Evolutionary conservation across 2,797 vertebrate species (phyloP).

Genomic region (Danio tinwini): DNA sequence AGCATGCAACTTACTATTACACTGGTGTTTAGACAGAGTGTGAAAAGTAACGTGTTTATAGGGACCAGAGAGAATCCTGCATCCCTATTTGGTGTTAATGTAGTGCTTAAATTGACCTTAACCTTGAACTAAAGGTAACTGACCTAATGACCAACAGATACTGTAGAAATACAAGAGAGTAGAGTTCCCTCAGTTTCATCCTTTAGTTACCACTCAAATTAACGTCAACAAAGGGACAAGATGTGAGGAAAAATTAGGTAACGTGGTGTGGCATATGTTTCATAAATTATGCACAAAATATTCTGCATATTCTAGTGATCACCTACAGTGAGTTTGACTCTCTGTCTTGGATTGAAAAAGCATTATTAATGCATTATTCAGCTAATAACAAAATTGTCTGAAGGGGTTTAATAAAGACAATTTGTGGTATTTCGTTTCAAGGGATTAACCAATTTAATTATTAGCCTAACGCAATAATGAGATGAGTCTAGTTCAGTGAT

Average conservation of each 20-base stretch:
- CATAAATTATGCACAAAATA: conserved; percentile 55
- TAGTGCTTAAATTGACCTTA: conserved; percentile 34
- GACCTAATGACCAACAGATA: conserved; percentile 47
- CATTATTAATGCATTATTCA: conserved; percentile 51
- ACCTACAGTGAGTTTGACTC: conserved; percentile 20
- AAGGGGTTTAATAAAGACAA: conserved; percentile 15
- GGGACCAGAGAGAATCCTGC: conserved; percentile 26
- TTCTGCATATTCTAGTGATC: conserved; percentile 48
- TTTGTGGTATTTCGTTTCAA: conserved; percentile 8
- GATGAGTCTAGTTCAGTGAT: neutral
- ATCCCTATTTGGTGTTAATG: conserved; percentile 30
- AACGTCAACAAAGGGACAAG: conserved; percentile 9
- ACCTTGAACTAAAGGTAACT: conserved; percentile 42
- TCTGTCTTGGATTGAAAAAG: conserved; percentile 40
- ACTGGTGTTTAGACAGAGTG: neutral
- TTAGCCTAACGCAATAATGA: conserved; percentile 1
- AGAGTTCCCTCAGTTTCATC: conserved; percentile 23
- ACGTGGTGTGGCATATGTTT: conserved; percentile 40
- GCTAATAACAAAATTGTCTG: conserved; percentile 25
- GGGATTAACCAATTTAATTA: neutral
- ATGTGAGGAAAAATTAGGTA: neutral
- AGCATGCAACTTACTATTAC: neutral
- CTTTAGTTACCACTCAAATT: conserved; percentile 19
- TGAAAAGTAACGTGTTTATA: conserved; percentile 21
- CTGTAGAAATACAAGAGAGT: conserved; percentile 6